Base-by-base conservation (phyloP, 2,113 vertebrate genomes). In the Cinclus mexicanus region DNA sequence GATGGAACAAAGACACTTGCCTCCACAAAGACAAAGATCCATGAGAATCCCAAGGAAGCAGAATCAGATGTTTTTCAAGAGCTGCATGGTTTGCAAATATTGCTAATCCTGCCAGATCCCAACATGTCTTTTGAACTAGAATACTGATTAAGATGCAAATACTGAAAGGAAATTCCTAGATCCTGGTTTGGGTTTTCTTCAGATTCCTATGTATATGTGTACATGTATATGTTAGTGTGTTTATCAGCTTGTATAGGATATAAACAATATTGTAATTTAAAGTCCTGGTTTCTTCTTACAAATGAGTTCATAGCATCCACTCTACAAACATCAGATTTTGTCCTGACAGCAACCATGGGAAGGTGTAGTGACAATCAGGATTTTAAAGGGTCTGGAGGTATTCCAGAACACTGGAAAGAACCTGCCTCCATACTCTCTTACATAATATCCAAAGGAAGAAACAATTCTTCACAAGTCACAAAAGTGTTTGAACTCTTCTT, bases 151-250 rank as follows among this genome's bases (percentile, higher is more conserved):
- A 81, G 11, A 87, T 19, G 14, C 37, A 75, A 95, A 85, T 59
- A 75, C 19, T 25, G 49, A 67, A 84, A 78, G 70, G 24, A 87
- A 89, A 76, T 49, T 0, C 59, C 46, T 52, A 79, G 47, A 63
- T 25, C 50, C n/a, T 69, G 11, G 9, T 37, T 31, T 7, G 4
- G 1, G 0, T 0, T 50, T 46, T 52, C 81, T 71, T 47, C 57
- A 64, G 25, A 80, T 76, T 65, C 42, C 6, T 56, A 14, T 33
- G 11, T 47, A 6, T 53, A 15, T 18, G 11, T 76, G 14, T 11
- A 15, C 4, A 2, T 29, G 7, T 14, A 19, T 22, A 29, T 44
- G 15, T 21, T 42, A 42, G 14, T 67, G 50, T 50, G 26, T 52
- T 79, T 61, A 41, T 65, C 7, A 1, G 26, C 24, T 78, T 67